Base-by-base conservation (phyloP, 2,797 vertebrate genomes). In the Diceros bicornis region DNA sequence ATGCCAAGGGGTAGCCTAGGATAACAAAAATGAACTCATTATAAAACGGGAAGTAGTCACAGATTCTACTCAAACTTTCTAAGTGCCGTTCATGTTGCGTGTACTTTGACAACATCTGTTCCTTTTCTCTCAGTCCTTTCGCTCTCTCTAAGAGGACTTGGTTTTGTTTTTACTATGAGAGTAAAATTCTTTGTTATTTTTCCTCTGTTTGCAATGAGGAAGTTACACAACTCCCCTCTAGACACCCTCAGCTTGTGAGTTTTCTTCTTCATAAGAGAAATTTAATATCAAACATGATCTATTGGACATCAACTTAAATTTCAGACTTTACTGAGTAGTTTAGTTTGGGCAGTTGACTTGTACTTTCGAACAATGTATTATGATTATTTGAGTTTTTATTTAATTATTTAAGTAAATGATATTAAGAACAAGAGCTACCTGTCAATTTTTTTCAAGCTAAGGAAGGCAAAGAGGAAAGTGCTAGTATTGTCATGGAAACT, bases 401-500 rank as follows among this genome's bases (percentile, higher is more conserved):
- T 72, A 64, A 23, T 55, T 87, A 41, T 86, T 78, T 66, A 84
- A 87, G 37, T 61, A 68, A 41, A 68, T 72, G 4, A 6, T 75
- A 71, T 92, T 74, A 86, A 94, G 32, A 81, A 25, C 23, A 92
- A 87, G 20, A 83, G 8, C 18, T 32, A 32, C 55, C 37, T 91
- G 7, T 62, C 59, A 83, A 9, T 66, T 27, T 52, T 89, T 71
- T 66, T 64, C 32, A 66, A 61, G 20, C 7, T 79, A 64, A 75
- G 64, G 18, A 78, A 89, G 20, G 14, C 9, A 95, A 90, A 85
- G 72, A 47, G 7, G 17, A 41, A 97, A 79, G 89, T 78, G 32
- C 27, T 85, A 68, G 17, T 89, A 59, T 81, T 82, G 25, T 93
- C 29, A 86, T 50, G 14, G 68, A 95, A 96, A 95, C 27, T 32